Evolutionary conservation across 2,113 vertebrate genomes (phyloP), one percentile per base, ranked within the genome.

Genomic region (Bubo scandiacus): DNA sequence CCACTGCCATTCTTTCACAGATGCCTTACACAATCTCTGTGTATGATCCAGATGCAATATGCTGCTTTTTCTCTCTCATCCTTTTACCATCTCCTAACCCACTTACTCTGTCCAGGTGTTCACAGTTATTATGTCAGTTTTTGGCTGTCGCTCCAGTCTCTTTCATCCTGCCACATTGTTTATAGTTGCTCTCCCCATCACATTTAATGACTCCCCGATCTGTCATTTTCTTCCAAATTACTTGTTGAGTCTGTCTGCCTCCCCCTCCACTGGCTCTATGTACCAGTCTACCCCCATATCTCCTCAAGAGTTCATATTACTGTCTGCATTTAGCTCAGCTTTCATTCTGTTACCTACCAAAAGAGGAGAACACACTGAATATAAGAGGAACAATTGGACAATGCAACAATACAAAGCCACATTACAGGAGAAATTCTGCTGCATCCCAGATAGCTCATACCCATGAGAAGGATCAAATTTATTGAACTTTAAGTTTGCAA

Each of bases 191-290:
- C 47, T 81, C 42, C 63, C 57, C 59, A 80, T 42, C 55, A 55
- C 23, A 59, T 62, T 81, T 91, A 91, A 89, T 89, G 77, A 77
- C 36, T 94, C 67, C 80, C 91, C 96, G 82, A 59, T 75, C 81
- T 79, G 68, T 59, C 36, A 75, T 68, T 94, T 87, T 82, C 57
- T 89, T 86, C 42, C 77, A 78, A 55, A 86, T 74, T 57, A 55
- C 40, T 85, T 54, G 16, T 47, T 70, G 43, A 67, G 38, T 34
- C 30, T 66, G 42, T 23, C 38, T 70, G 57, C 42, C 6, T 43
- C 36, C 9, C 12, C 16, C 21, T 62, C 55, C 55, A 34, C 32
- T 61, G 25, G 29, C 11, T 75, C 51, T 83, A 1, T 25, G 18
- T 30, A 34, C 25, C 80, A 72, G 19, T 45, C 75, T 57, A 89